These are phyloP conservation scores for Carabus problematicus DNA, from an alignment of 2,888 invertebrate species.

Conservation along the genomic window DNA sequence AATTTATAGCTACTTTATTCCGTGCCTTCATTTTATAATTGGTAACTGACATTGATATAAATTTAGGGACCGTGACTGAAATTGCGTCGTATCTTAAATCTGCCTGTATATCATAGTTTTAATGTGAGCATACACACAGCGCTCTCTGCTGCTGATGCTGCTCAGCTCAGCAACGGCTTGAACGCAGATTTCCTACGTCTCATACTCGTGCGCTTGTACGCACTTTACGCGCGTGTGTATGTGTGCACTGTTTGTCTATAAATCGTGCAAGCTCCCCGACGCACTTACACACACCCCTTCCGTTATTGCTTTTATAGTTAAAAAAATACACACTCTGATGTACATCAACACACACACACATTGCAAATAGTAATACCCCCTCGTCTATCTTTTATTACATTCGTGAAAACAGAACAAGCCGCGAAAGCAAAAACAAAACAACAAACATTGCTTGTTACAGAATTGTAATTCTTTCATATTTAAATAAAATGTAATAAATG, in stretches of 20 bases:
- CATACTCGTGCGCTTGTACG: conserved; percentile 52
- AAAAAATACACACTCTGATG: conserved; percentile 16
- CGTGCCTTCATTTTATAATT: conserved; percentile 59
- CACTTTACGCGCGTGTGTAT: not conserved
- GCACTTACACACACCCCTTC: conserved; percentile 56
- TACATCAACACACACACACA: conserved; percentile 1
- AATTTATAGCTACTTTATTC: conserved; percentile 57
- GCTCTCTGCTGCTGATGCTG: conserved; percentile 5
- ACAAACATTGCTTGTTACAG: no score
- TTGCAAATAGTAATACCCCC: no score
- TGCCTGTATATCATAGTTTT: conserved; percentile 61
- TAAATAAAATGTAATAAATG: no score
- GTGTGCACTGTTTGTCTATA: conserved; percentile 35
- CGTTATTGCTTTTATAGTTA: conserved; percentile 53
- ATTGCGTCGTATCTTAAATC: conserved; percentile 60
- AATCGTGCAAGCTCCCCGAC: conserved; percentile 48
- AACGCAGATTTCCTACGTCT: conserved; percentile 56
- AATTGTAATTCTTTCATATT: no score
- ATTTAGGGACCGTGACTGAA: conserved; percentile 61
- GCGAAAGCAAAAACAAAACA: no score
- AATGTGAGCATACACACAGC: conserved; percentile 53
- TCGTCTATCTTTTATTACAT: no score
- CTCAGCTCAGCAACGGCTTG: conserved; percentile 28
- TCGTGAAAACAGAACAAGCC: no score
- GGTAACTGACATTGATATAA: conserved; percentile 62